These are phyloP conservation scores for Athetis lepigone DNA, from an alignment of 2,888 invertebrate species.

Conservation along the genomic window DNA sequence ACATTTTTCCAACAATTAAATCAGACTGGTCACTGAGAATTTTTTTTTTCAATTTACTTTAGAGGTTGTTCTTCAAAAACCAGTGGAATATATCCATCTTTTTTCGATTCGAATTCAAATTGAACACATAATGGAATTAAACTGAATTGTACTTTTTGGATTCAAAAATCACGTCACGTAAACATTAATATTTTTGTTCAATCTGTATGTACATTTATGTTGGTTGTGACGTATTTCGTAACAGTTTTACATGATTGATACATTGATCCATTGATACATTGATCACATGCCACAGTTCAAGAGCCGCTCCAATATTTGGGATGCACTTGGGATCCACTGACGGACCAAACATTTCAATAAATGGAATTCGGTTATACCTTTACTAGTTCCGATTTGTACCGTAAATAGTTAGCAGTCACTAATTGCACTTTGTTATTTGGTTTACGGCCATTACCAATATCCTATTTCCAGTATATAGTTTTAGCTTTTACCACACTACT, in stretches of 20 bases:
- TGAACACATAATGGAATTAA: conserved; percentile 11
- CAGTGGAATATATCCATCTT: conserved; percentile 1
- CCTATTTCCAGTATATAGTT: no score
- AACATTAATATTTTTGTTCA: neutral
- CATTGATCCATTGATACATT: conserved; percentile 64
- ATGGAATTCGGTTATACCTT: conserved; percentile 70
- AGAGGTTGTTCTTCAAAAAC: conserved; percentile 13
- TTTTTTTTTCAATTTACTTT: conserved; percentile 37
- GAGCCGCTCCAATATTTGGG: conserved; percentile 79
- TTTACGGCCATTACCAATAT: no score
- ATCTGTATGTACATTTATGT: conserved; percentile 5
- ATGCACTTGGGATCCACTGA: conserved; percentile 74
- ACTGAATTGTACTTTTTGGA: conserved; percentile 2
- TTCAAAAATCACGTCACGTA: conserved; percentile 5
- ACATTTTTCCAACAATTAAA: conserved; percentile 35
- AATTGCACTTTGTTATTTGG: conserved; percentile 18
- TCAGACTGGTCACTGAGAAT: conserved; percentile 14
- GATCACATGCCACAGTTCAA: conserved; percentile 73
- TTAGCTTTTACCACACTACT: no score
- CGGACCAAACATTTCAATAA: conserved; percentile 73
- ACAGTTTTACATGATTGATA: conserved; percentile 58
- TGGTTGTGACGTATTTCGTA: conserved; percentile 32
- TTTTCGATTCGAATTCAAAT: conserved; percentile 21
- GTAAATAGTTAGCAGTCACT: conserved; percentile 18
- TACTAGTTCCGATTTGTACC: conserved; percentile 37